Conservation (phyloP, 2,888 invertebrate species). For the Sepioteuthis lessoniana region DNA sequence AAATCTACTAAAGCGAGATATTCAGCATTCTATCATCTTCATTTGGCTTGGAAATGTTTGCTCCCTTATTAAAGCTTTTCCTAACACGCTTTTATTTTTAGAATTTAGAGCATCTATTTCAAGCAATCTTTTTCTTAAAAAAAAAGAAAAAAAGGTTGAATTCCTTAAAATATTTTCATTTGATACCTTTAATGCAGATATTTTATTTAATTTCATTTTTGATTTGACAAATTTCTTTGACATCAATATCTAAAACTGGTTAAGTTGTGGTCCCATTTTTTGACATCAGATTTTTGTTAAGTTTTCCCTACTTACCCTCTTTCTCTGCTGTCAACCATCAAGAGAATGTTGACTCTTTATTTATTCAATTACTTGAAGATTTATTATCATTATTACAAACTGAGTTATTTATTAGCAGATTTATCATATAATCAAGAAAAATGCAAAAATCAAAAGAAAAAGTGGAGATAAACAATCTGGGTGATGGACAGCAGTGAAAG, state of each 20-base stretch:
- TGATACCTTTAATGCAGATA: neutral
- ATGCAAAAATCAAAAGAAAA: too few species aligned
- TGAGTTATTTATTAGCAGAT: too few species aligned
- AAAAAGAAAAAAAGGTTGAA: neutral
- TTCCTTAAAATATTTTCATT: neutral
- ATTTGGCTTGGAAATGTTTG: neutral
- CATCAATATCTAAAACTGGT: neutral
- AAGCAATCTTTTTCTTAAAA: neutral
- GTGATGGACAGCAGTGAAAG: too few species aligned
- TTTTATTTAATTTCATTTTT: neutral
- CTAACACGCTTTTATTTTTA: neutral
- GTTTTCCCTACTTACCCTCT: too few species aligned
- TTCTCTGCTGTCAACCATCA: too few species aligned
- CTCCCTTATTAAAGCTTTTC: neutral
- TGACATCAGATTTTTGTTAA: too few species aligned
- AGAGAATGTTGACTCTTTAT: too few species aligned
- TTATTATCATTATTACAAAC: too few species aligned
- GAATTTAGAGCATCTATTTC: neutral
- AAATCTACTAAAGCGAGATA: neutral
- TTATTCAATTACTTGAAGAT: too few species aligned
- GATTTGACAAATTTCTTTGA: neutral
- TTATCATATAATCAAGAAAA: too few species aligned
- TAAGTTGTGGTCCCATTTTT: too few species aligned
- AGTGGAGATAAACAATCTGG: too few species aligned
- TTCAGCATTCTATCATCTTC: neutral